Base-by-base conservation (phyloP, 1,140 invertebrate genomes). In the Drosophila insularis region DNA sequence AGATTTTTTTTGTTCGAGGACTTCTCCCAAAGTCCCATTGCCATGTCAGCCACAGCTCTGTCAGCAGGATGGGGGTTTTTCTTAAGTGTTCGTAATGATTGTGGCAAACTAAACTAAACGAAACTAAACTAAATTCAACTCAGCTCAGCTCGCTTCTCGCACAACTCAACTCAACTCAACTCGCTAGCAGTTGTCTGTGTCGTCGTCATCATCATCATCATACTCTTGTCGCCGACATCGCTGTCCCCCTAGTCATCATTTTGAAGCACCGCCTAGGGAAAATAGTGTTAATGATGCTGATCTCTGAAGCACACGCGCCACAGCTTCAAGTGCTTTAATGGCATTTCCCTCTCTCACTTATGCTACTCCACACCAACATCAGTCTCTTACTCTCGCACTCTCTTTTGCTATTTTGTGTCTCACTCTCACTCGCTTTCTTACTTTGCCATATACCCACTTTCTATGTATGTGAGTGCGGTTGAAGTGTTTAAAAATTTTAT, bases 251-350 rank as follows among this genome's bases (percentile, higher is more conserved):
- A 53, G 68, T 82, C 76, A 81, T 74, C 73, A 65, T 69, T 58
- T 54, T 80, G 80, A 89, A 87, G 84, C 66, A 89, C 80, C 77
- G 78, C 76, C 84, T 80, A 68, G 84, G 84, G 84, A 87, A 87
- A 87, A 84, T 87, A 87, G 84, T 87, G 80, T 84, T 87, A 87
- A 87, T 87, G 84, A 87, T 87, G 84, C 80, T 89, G 82, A 84
- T 89, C 84, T 87, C 75, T 58, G 60, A 58, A 63, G 79, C 79
- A 76, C 79, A 73, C 79, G 84, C 79, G 63, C 77, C 72, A 55
- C 69, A 75, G 68, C 55, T 60, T 77, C 68, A 68, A 87, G 80
- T 89, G 68, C 70, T 60, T 87, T 84, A 89, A 87, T 84, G 84
- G 77, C 76, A 67, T 73, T 67, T 66, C n/a, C 17, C 53, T 27